Conservation (phyloP, 2,888 invertebrate genomes). For the Limenitis camilla region DNA sequence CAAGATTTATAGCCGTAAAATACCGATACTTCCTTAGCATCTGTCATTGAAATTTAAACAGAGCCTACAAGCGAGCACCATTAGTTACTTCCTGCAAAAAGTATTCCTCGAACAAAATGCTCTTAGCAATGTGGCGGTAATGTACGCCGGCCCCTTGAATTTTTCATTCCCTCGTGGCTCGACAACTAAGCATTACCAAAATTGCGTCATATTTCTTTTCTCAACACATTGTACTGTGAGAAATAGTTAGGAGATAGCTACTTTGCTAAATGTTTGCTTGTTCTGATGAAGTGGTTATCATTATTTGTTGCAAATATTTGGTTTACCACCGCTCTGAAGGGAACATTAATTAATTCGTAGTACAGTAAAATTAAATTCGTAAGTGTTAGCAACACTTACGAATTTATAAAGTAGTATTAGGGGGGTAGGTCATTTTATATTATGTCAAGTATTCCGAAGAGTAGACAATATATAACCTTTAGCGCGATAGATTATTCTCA, state of each 20-base stretch:
- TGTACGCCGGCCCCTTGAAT: constrained; percentile 69
- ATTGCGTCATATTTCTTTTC: constrained; percentile 74
- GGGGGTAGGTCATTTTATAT: too few species aligned
- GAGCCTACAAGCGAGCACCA: constrained; percentile 32
- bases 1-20: too few species aligned
- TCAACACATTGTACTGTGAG: constrained; percentile 51
- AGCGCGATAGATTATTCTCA: too few species aligned
- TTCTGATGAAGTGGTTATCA: constrained; percentile 29
- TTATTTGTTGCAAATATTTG: constrained; percentile 31
- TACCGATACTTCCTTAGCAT: constrained; percentile 6
- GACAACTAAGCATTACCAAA: constrained; percentile 73
- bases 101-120: constrained; percentile 62
- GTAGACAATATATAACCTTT: too few species aligned
- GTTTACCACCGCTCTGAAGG: constrained; percentile 10
- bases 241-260: constrained; percentile 63
- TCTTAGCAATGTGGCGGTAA: constrained; percentile 65
- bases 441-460: too few species aligned
- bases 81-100: constrained; percentile 48
- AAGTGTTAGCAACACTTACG: too few species aligned
- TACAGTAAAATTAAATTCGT: too few species aligned
- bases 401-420: too few species aligned
- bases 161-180: constrained; percentile 73
- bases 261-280: constrained; percentile 41
- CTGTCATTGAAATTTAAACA: constrained; percentile 28
- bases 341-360: too few species aligned